Evolutionary conservation across 2,888 invertebrate species (phyloP).

Genomic region (Andrena bicolor): DNA sequence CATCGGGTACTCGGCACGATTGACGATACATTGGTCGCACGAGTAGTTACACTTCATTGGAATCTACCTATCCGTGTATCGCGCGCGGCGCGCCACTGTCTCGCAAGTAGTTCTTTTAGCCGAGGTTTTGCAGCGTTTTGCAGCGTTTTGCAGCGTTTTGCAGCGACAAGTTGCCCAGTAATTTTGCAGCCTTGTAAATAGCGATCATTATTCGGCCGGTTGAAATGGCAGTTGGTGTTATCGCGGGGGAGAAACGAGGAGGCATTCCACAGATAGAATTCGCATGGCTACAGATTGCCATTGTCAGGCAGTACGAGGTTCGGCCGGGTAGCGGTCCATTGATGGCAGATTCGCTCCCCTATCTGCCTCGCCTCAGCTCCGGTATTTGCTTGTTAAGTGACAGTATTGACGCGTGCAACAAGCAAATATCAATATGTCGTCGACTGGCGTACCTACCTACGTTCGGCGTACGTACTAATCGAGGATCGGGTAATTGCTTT

Average conservation of each 20-base stretch:
- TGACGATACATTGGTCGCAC: too few species aligned
- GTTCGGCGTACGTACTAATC: constrained; percentile 42
- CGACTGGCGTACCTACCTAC: constrained; percentile 45
- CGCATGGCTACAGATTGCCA: constrained; percentile 28
- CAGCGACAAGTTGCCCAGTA: constrained; percentile 3
- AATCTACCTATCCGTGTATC: too few species aligned
- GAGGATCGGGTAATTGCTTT: constrained; percentile 65
- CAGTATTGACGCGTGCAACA: constrained; percentile 74
- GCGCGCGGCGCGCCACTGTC: too few species aligned
- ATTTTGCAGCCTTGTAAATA: constrained; percentile 19
- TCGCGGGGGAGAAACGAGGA: constrained; percentile 2
- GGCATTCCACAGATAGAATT: constrained; percentile 41
- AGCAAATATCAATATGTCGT: constrained; percentile 76
- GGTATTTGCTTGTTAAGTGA: constrained; percentile 77
- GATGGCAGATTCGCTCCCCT: constrained; percentile 56
- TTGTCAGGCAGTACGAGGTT: constrained; percentile 46
- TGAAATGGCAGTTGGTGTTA: constrained; percentile 3
- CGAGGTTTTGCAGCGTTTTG: not conserved
- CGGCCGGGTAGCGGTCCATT: constrained; percentile 45
- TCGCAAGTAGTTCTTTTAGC: too few species aligned
- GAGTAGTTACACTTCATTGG: too few species aligned
- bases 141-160: not conserved
- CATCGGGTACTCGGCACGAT: too few species aligned
- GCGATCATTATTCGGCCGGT: not conserved
- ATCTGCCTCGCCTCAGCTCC: constrained; percentile 68